Evolutionary conservation across 2,797 vertebrate species (phyloP).

Genomic region (Rhabdomys pumilio): DNA sequence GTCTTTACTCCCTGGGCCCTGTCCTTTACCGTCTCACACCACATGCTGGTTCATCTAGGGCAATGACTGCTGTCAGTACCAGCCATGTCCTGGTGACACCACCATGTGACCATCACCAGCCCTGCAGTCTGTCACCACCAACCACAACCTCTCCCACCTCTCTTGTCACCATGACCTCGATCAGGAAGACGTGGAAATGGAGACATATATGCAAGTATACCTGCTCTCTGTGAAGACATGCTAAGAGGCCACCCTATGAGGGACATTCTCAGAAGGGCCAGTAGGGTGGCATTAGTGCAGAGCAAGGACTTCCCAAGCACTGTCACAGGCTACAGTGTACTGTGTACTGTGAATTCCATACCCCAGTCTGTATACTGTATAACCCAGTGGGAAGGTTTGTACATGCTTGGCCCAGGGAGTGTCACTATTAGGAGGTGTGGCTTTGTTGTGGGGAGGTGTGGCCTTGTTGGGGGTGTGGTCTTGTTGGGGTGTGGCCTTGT

Average conservation of each 20-base stretch:
- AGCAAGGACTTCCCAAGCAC: neutral
- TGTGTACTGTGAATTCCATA: neutral
- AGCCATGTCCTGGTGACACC: neutral
- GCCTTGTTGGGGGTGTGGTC: no score
- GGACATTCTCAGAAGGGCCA: neutral
- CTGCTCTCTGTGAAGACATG: neutral
- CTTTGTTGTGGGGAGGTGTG: no score
- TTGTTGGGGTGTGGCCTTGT: no score
- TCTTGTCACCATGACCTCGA: accelerated
- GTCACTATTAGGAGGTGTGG: no score
- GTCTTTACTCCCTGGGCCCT: no score
- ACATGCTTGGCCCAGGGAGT: no score
- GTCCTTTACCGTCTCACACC: neutral
- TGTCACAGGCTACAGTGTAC: neutral
- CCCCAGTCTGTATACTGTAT: neutral
- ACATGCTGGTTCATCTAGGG: neutral
- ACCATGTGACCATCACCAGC: neutral
- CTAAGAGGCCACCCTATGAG: neutral
- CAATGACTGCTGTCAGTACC: neutral
- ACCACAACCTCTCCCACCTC: neutral
- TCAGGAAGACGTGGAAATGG: neutral
- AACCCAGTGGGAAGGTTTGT: neutral
- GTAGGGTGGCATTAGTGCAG: neutral
- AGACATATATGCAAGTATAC: neutral
- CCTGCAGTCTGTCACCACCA: no score